Conservation (phyloP, 1,140 invertebrate genomes). For the silkworm (Bombyx mori) region DNA sequence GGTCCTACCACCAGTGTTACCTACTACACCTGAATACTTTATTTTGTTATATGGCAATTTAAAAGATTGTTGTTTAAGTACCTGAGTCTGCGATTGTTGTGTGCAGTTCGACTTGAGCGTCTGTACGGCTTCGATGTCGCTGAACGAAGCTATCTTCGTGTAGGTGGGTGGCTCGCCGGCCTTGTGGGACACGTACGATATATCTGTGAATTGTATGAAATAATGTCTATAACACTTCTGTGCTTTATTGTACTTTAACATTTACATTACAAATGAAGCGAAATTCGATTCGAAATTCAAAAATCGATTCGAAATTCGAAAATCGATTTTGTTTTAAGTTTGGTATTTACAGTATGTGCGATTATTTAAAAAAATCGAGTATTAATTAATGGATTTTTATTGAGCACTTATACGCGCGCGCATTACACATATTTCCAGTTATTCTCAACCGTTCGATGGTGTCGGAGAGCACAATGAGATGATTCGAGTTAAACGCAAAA, state of each 20-base stretch:
- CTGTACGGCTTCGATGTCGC: slow-evolving; percentile 75
- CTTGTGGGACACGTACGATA: slow-evolving; percentile 67
- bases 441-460: too few relatives aligned
- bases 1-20: too few relatives aligned
- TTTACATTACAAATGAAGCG: not conserved
- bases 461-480: too few relatives aligned
- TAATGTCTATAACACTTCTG: not conserved
- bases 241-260: not conserved
- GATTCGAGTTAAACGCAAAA: too few relatives aligned
- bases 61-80: slow-evolving; percentile 10
- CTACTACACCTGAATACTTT: too few relatives aligned
- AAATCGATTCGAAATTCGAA: not conserved
- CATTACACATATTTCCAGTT: too few relatives aligned
- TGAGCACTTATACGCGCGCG: too few relatives aligned
- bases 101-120: slow-evolving; percentile 83
- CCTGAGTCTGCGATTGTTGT: slow-evolving; percentile 51
- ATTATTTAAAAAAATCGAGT: too few relatives aligned
- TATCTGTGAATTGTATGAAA: slow-evolving; percentile 35
- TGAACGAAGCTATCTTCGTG: slow-evolving; percentile 65
- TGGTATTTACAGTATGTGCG: not conserved
- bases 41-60: too few relatives aligned
- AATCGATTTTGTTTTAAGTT: not conserved
- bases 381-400: too few relatives aligned
- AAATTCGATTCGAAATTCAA: not conserved
- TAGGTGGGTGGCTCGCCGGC: slow-evolving; percentile 64